phyloP scores from a whole-genome alignment of 2,888 invertebrate genomes.

The Eilema sororculum region DNA sequence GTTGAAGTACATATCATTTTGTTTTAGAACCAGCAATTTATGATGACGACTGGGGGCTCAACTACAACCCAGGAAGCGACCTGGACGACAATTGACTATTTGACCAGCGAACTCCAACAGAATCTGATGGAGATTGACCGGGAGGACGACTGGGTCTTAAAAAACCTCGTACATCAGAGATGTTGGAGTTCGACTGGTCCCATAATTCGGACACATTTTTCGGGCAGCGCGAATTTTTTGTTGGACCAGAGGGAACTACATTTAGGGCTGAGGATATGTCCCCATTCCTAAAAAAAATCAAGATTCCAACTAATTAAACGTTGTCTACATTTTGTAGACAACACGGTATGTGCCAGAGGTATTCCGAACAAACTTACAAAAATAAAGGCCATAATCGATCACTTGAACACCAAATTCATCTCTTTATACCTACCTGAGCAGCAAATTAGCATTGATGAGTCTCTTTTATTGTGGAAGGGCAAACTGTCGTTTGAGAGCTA shows the following conservation, averaged over 20 bases:
- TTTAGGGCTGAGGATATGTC: slow-evolving; percentile 4
- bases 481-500: background rate
- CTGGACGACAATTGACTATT: no score
- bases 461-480: background rate
- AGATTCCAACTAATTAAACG: background rate
- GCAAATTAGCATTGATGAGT: background rate
- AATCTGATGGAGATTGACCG: no score
- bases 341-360: no score
- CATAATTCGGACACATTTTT: no score
- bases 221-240: background rate
- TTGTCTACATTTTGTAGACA: slow-evolving; percentile 8
- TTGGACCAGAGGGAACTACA: background rate
- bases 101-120: no score
- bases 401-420: background rate
- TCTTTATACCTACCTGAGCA: slow-evolving; percentile 5
- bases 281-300: no score
- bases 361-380: background rate
- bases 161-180: no score
- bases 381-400: background rate
- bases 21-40: no score
- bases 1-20: no score
- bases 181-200: slow-evolving; percentile 1
- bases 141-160: no score
- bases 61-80: no score
- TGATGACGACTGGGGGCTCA: no score